Percentiles rank a stretch among this genome's conserved stretches.
Conservation (phyloP, 2,113 vertebrate genomes). For the Eira barbara region DNA sequence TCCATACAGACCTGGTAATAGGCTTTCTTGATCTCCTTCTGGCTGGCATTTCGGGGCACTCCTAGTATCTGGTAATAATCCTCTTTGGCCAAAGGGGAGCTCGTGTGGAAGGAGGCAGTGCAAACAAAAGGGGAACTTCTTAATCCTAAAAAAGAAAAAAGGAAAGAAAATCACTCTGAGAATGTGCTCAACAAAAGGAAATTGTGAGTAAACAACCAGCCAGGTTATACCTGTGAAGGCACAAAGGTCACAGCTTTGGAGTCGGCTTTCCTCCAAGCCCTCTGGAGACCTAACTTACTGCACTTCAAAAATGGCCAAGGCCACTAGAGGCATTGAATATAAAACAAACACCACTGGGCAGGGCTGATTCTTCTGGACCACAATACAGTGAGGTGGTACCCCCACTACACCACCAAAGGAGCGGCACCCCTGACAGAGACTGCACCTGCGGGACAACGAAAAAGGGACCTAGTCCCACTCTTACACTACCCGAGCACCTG, state of each 20-base stretch:
- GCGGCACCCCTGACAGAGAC: not conserved
- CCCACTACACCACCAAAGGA: not conserved
- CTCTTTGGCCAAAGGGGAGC: conserved; percentile 85
- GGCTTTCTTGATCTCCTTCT: conserved; percentile 98
- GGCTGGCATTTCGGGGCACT: conserved; percentile 89
- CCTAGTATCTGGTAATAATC: conserved; percentile 96
- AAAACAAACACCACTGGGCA: not conserved
- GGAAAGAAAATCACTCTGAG: conserved; percentile 40
- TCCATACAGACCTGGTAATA: conserved; percentile 93
- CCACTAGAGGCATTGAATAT: not conserved
- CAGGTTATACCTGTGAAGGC: not conserved
- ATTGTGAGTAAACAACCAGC: not conserved
- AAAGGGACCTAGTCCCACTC: not conserved
- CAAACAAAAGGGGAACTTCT: conserved; percentile 62
- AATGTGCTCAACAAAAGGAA: conserved; percentile 1
- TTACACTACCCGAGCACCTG: not conserved
- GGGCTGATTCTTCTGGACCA: not conserved
- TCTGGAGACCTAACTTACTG: not conserved
- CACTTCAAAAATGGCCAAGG: not conserved
- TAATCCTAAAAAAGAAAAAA: conserved; percentile 57
- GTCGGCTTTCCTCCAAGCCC: not conserved
- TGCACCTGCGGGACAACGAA: not conserved
- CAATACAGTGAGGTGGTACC: not conserved
- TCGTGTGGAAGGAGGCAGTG: conserved; percentile 88
- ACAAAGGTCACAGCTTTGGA: not conserved